phyloP scores from a whole-genome alignment of 2,888 invertebrate genomes.

The Acleris emargana region DNA sequence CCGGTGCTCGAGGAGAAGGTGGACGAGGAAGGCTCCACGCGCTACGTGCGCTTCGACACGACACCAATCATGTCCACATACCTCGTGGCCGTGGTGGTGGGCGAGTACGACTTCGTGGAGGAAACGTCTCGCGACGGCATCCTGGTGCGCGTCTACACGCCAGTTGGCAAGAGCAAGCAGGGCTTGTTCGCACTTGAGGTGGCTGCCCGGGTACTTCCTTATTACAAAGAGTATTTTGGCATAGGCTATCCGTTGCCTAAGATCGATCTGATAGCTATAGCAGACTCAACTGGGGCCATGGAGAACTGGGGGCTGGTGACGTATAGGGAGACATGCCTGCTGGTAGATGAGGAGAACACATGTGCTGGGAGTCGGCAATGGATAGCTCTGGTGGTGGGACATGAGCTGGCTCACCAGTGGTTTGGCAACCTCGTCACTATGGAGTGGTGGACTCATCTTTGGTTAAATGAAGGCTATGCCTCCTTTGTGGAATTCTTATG shows the following conservation, averaged over 20 bases:
- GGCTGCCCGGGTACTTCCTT: conserved; percentile 94
- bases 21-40: conserved; percentile 65
- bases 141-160: conserved; percentile 92
- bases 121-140: conserved; percentile 92
- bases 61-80: conserved; percentile 98
- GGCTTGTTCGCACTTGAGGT: conserved; percentile 96
- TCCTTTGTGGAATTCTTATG: conserved; percentile 98
- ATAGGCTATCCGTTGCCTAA: conserved; percentile 98
- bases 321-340: conserved; percentile 95
- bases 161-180: conserved; percentile 95
- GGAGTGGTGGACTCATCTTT: conserved; percentile 99
- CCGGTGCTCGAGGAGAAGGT: conserved; percentile 82
- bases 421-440: conserved; percentile 99
- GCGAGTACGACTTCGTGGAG: conserved; percentile 97
- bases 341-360: conserved; percentile 95
- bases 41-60: conserved; percentile 88
- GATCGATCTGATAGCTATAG: conserved; percentile 97
- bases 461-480: conserved; percentile 98
- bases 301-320: conserved; percentile 98
- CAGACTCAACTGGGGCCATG: conserved; percentile 98
- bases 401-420: conserved; percentile 99
- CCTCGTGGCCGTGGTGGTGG: conserved; percentile 96
- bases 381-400: conserved; percentile 94
- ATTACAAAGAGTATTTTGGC: conserved; percentile 97
- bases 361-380: conserved; percentile 92